Conservation (phyloP, 2,888 invertebrate genomes). For the Nomada ruficornis region DNA sequence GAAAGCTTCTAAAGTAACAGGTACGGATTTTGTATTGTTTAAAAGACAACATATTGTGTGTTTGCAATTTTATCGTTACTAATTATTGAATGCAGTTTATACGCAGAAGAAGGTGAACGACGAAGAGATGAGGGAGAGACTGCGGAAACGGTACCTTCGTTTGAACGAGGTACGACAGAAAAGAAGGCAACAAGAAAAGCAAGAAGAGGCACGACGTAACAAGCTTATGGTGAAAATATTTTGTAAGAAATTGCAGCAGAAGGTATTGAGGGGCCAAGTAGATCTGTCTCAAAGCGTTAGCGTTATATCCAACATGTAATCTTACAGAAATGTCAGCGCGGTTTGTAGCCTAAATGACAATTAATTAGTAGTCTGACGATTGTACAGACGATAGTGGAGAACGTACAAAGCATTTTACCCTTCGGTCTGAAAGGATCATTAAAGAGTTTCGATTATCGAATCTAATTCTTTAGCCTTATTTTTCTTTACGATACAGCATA, state of each 20-base stretch:
- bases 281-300: conserved; percentile 88
- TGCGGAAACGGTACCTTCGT: conserved; percentile 88
- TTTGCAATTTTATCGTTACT: conserved; percentile 18
- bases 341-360: conserved; percentile 12
- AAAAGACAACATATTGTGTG: no score
- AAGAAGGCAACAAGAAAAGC: conserved; percentile 85
- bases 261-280: conserved; percentile 88
- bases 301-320: conserved; percentile 85
- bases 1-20: conserved; percentile 69
- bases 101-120: conserved; percentile 84
- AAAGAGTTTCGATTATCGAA: conserved; percentile 24
- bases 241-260: conserved; percentile 90
- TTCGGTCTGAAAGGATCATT: conserved; percentile 11
- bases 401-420: conserved; percentile 49
- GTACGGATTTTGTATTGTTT: conserved; percentile 63
- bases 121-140: conserved; percentile 87
- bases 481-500: conserved; percentile 31
- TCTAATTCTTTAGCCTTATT: conserved; percentile 3
- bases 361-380: conserved; percentile 28
- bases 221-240: conserved; percentile 91
- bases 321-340: conserved; percentile 17
- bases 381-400: conserved; percentile 21
- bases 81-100: conserved; percentile 66
- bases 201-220: conserved; percentile 88
- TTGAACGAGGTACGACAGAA: conserved; percentile 90